Evolutionary conservation across 2,113 vertebrate species (phyloP), one percentile per base, ranked within the genome.

Genomic region (Xiphorhynchus elegans): DNA sequence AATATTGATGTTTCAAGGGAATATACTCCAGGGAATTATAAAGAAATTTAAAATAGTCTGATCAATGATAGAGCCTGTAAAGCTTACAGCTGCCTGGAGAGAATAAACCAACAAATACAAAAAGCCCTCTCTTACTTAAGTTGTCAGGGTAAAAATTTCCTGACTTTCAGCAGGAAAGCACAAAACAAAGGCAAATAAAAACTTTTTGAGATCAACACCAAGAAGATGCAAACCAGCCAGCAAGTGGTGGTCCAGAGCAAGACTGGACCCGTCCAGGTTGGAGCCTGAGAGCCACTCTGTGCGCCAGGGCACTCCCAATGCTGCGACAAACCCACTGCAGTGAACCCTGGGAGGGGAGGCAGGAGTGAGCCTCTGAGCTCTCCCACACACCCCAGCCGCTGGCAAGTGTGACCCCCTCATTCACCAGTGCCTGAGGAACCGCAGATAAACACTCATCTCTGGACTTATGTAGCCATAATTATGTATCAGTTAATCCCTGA

Each of bases 281-380:
- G 42, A 85, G 24, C 25, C 55, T 6, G 1, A 35, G n/a, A 88
- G n/a, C 55, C 28, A 16, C 42, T 7, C 40, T 40, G 47, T 33
- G 56, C 26, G 18, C 33, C 37, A 42, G 13, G 35, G 19, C 15
- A 35, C 19, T 17, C 26, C 44, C n/a, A 44, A 55, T 40, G 25
- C 59, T 50, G 53, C 0, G 0, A 29, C 6, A 39, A 42, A 39
- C 26, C 18, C 7, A 0, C 25, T 3, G 88, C 6, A 8, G 26
- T 16, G 18, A 73, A 6, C 2, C 21, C 33, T 7, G 1, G 28
- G 17, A 17, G 44, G 15, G 8, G 21, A 52, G 63, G 33, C 18
- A 42, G 14, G 39, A 8, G 21, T 23, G 20, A 66, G 44, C n/a
- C n/a, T 21, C 53, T 76, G n/a, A 53, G 79, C 69, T 15, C 47